Conservation (phyloP, 2,888 invertebrate genomes). For the Meiosimyza platycephala region DNA sequence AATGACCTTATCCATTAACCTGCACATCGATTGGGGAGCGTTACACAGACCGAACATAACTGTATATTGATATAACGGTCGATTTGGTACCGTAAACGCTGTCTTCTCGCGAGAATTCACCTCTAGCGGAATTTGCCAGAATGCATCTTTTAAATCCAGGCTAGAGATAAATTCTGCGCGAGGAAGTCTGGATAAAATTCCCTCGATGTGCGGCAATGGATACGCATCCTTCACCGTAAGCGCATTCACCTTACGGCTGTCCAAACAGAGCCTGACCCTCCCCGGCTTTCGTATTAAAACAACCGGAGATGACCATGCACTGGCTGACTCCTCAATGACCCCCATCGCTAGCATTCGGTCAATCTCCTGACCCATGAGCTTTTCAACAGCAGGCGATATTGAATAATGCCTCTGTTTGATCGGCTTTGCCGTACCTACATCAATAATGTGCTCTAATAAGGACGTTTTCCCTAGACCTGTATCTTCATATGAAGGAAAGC, state of each 20-base stretch:
- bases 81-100: constrained; percentile 2
- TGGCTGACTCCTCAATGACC: constrained; percentile 53
- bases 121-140: constrained; percentile 32
- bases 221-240: constrained; percentile 46
- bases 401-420: constrained; percentile 45
- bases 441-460: constrained; percentile 39
- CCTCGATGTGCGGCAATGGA: constrained; percentile 41
- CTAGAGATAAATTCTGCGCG: constrained; percentile 37
- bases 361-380: constrained; percentile 47
- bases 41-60: background rate
- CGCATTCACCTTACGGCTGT: constrained; percentile 52
- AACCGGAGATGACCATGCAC: constrained; percentile 55
- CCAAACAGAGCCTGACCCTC: constrained; percentile 50
- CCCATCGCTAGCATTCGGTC: constrained; percentile 53
- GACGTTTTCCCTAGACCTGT: constrained; percentile 41
- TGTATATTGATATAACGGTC: background rate
- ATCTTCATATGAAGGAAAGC: constrained; percentile 39
- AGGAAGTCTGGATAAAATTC: constrained; percentile 36
- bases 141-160: constrained; percentile 38
- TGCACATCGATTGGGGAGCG: background rate
- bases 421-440: constrained; percentile 39
- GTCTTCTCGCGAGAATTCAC: background rate
- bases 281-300: constrained; percentile 51
- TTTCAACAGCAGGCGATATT: constrained; percentile 41
- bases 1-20: constrained; percentile 4